phyloP scores from a whole-genome alignment of 2,888 invertebrate genomes.

The Agrochola macilenta region DNA sequence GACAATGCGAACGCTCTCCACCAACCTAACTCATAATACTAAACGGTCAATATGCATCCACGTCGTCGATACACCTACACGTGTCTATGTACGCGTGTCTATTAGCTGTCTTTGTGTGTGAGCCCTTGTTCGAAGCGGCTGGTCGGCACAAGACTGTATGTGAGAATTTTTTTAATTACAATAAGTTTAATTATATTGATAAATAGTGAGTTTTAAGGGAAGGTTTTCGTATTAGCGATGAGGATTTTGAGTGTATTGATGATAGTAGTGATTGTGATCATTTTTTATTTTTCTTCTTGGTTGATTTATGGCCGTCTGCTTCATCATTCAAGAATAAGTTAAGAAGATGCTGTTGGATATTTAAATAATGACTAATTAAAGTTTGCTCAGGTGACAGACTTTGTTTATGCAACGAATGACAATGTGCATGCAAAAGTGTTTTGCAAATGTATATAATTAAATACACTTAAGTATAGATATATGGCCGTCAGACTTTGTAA shows the following conservation, averaged over 20 bases:
- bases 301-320: neutral
- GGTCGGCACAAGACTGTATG: conserved; percentile 72
- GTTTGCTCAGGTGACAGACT: conserved; percentile 38
- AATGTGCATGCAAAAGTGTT: neutral
- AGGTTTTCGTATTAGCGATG: neutral
- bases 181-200: conserved; percentile 19
- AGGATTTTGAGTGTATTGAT: neutral
- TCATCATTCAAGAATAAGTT: neutral
- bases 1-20: conserved; percentile 68
- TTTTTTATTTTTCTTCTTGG: neutral
- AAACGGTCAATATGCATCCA: conserved; percentile 87
- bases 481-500: neutral
- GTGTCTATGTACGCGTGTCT: conserved; percentile 71
- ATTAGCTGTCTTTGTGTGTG: conserved; percentile 73
- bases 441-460: neutral
- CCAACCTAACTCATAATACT: conserved; percentile 81
- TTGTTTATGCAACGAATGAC: neutral
- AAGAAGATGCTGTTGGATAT: neutral
- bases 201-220: neutral
- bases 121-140: conserved; percentile 73
- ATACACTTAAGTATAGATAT: neutral
- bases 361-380: neutral
- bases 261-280: neutral
- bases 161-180: conserved; percentile 64
- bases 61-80: conserved; percentile 64